Evolutionary conservation across 2,797 vertebrate species (phyloP).

Genomic region (Rachycentron canadum): DNA sequence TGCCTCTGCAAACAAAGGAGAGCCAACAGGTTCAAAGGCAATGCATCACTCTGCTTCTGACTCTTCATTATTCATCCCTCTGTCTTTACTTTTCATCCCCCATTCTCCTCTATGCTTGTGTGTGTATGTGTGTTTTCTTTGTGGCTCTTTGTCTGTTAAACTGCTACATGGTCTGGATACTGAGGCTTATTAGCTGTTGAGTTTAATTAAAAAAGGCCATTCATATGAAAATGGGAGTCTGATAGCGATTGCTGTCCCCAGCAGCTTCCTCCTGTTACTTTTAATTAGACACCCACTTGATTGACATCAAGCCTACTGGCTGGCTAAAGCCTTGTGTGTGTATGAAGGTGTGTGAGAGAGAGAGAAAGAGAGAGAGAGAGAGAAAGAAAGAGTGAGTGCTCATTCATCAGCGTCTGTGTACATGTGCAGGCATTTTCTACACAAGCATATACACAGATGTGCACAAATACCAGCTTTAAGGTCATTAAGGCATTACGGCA

Average conservation of each 20-base stretch:
- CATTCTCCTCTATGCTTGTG: slow-evolving; percentile 58
- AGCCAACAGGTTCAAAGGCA: slow-evolving; percentile 89
- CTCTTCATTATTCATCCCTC: slow-evolving; percentile 84
- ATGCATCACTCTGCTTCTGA: slow-evolving; percentile 82
- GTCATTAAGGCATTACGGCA: slow-evolving; percentile 76
- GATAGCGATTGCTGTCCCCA: slow-evolving; percentile 89
- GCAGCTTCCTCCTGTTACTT: slow-evolving; percentile 89
- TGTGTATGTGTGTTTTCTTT: slow-evolving; percentile 70
- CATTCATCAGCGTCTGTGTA: slow-evolving; percentile 29
- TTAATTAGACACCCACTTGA: slow-evolving; percentile 90
- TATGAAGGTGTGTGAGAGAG: slow-evolving; percentile 5
- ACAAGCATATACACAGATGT: slow-evolving; percentile 51
- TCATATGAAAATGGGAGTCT: slow-evolving; percentile 91
- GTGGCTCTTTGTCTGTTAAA: slow-evolving; percentile 88
- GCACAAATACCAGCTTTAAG: slow-evolving; percentile 75
- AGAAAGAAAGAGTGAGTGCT: not conserved
- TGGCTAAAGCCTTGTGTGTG: slow-evolving; percentile 61
- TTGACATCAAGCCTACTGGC: slow-evolving; percentile 86
- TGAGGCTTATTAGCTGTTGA: slow-evolving; percentile 90
- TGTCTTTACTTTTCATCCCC: slow-evolving; percentile 82
- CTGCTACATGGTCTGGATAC: slow-evolving; percentile 89
- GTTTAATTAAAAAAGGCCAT: slow-evolving; percentile 92
- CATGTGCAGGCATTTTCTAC: slow-evolving; percentile 48
- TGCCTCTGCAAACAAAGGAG: slow-evolving; percentile 81
- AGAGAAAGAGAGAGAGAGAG: not conserved